Base-by-base conservation (phyloP, 53 echinoderm and acorn worm species). In the Echinometra lucunter region DNA sequence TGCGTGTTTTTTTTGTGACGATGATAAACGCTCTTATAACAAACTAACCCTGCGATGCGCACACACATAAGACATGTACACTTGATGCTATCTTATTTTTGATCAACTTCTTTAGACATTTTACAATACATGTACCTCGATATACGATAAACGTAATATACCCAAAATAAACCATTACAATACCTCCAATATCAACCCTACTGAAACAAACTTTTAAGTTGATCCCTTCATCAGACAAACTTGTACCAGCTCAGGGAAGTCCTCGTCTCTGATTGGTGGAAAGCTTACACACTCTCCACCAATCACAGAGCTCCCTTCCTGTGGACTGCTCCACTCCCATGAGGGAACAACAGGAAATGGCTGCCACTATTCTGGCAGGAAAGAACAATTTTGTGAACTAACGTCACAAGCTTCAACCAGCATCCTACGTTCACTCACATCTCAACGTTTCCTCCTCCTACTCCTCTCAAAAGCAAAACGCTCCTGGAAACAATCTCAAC, bases 281-380 rank as follows among this genome's bases (percentile, higher is more conserved):
- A 60, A 83, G 44, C 58, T 82, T 66, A 37, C 45, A 37, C 66
- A 85, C 83, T 63, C 3, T 44, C 94, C 44, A 66, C 94, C 94
- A 94, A 94, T 94, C 94, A 83, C n/a, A 83, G 58, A 25, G 85
- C 83, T 42, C 44, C 92, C 32, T 44, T 66, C 21, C 38, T 30
- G 83, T 28, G 85, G 94, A 82, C 85, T 57, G 85, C 38, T 94
- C 94, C 94, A 85, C 85, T 94, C 94, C 94, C 94, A 42, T 12
- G 94, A 66, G 94, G 85, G 94, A 94, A 83, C 94, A 94, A 94
- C 94, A 94, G 94, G 94, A 94, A 94, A 83, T 83, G 82, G 53
- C 83, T 83, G 94, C 94, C 83, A 94, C 94, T 83, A 83, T 58
- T 58, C 83, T 6, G 60, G 85, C 94, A 94, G 94, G 94, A 94